A percentile compares a stretch with the other conserved stretches of the same genome.
Conservation (phyloP, 2,797 vertebrate species). For the Anabacerthia variegaticeps region DNA sequence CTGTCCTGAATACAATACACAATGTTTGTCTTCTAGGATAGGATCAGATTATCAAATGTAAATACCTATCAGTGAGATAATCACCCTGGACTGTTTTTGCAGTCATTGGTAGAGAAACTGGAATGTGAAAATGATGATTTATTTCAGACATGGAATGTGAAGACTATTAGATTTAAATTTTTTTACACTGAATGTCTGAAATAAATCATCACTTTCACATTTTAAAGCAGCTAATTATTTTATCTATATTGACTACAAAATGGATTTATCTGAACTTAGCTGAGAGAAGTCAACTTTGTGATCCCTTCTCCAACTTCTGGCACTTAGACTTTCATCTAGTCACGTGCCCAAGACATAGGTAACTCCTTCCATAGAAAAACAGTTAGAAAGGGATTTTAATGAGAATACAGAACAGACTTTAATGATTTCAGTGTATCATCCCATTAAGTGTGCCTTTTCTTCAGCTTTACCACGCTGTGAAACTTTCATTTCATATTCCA, state of each 20-base stretch:
- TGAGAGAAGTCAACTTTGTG: neutral
- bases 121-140: too few species aligned
- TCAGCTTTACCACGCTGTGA: neutral
- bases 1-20: neutral
- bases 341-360: neutral
- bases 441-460: neutral
- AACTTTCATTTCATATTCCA: neutral
- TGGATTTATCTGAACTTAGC: neutral
- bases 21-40: neutral
- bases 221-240: neutral
- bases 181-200: neutral
- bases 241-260: neutral
- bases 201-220: neutral
- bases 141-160: too few species aligned
- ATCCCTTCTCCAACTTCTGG: neutral
- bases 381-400: neutral
- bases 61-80: neutral
- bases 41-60: neutral
- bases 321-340: neutral
- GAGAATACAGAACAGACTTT: neutral
- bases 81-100: neutral
- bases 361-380: neutral
- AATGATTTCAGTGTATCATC: neutral
- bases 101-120: neutral
- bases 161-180: too few species aligned